Evolutionary conservation across 2,113 vertebrate species (phyloP).

Genomic region (Melospiza georgiana): DNA sequence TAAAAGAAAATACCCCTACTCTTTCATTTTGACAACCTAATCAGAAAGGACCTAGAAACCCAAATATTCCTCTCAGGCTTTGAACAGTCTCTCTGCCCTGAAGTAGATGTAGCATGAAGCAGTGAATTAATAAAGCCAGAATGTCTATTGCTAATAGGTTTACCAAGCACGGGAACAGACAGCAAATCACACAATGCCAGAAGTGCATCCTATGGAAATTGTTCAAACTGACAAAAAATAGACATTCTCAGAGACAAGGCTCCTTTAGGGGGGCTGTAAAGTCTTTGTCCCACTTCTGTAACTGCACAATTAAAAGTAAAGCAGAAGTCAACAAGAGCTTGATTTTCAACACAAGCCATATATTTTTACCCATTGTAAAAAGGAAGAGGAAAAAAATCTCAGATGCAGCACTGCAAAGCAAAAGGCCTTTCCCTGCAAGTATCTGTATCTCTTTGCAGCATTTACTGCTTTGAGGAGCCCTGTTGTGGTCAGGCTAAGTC

Average conservation of each 20-base stretch:
- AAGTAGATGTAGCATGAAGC: background rate
- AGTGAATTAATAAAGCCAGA: background rate
- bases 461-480: conserved; percentile 1
- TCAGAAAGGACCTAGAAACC: background rate
- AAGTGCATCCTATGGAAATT: background rate
- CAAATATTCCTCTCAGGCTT: background rate
- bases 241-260: background rate
- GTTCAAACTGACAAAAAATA: background rate
- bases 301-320: background rate
- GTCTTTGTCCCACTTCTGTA: background rate
- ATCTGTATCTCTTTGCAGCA: background rate
- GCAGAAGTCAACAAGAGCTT: background rate
- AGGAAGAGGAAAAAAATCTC: background rate
- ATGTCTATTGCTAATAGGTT: background rate
- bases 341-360: background rate
- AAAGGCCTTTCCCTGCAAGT: conserved; percentile 4
- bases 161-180: background rate
- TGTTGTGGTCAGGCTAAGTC: background rate
- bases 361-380: background rate
- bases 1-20: background rate
- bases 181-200: background rate
- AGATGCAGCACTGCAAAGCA: conserved; percentile 1
- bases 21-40: background rate
- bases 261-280: background rate
- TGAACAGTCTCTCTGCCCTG: background rate